phyloP scores from a whole-genome alignment of 2,888 invertebrate genomes.

The Candidula unifasciata region DNA sequence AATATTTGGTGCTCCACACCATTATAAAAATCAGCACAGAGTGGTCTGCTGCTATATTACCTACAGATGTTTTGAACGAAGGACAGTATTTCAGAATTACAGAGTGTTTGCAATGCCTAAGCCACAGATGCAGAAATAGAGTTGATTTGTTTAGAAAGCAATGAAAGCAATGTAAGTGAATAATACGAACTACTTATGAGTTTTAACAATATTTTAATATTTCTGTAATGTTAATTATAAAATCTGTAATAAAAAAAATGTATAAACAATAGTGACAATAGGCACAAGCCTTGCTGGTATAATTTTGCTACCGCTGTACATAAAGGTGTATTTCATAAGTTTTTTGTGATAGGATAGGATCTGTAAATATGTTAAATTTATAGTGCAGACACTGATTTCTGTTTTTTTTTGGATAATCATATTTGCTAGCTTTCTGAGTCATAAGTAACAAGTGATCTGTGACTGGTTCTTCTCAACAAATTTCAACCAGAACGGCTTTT shows the following conservation, averaged over 20 bases:
- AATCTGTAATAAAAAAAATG: background rate
- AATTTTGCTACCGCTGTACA: background rate
- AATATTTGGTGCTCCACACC: too few relatives aligned
- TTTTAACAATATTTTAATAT: background rate
- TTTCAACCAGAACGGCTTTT: background rate
- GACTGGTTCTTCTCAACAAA: background rate
- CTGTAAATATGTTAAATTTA: background rate
- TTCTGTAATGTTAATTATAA: background rate
- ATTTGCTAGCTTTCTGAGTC: background rate
- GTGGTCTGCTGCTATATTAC: too few relatives aligned
- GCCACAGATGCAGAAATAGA: background rate
- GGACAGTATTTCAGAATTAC: too few relatives aligned
- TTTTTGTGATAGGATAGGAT: background rate
- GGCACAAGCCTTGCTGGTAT: conserved; percentile 16
- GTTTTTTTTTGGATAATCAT: background rate
- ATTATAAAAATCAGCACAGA: too few relatives aligned
- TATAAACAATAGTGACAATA: background rate
- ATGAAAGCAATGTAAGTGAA: background rate
- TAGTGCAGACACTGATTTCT: background rate
- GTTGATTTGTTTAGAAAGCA: background rate
- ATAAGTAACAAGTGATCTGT: background rate
- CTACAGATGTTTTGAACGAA: too few relatives aligned
- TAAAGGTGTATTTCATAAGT: background rate
- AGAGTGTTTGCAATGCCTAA: too few relatives aligned
- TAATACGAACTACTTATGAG: background rate